Conservation (phyloP, 2,888 invertebrate genomes). For the Arrhopalites spinosus region DNA sequence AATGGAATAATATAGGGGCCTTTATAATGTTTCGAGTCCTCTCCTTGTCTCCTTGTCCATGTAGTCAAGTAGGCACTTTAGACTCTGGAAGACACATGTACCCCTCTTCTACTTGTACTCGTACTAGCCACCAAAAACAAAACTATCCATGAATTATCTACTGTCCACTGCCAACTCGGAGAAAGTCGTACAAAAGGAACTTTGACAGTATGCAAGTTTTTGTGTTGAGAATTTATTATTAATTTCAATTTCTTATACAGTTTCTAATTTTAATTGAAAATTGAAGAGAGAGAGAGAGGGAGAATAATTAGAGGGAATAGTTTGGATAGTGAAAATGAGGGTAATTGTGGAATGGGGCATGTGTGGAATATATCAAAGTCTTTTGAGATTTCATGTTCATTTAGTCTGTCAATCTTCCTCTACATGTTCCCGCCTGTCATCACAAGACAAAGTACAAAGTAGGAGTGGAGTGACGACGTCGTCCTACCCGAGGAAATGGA, state of each 20-base stretch:
- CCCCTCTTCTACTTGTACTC: neutral
- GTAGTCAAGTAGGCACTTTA: neutral
- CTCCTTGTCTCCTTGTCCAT: neutral
- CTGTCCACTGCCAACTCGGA: neutral
- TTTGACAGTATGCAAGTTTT: no score
- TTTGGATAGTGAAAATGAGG: neutral
- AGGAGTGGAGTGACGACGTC: neutral
- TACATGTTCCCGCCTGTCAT: no score
- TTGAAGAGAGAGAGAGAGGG: no score
- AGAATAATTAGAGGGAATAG: neutral
- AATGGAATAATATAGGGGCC: no score
- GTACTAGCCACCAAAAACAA: no score
- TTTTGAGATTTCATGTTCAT: no score
- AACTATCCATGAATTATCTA: neutral
- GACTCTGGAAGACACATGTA: neutral
- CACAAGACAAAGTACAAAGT: neutral
- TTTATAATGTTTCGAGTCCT: neutral
- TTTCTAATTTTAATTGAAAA: no score
- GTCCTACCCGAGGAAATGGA: no score
- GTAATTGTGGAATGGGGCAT: neutral
- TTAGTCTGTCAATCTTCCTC: no score
- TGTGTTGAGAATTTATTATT: no score
- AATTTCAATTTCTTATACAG: no score
- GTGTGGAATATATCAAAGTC: neutral
- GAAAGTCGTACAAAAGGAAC: no score